These are phyloP conservation scores for Leptobrachium leishanense DNA, from an alignment of 2,113 vertebrate genomes.

Conservation along the genomic window DNA sequence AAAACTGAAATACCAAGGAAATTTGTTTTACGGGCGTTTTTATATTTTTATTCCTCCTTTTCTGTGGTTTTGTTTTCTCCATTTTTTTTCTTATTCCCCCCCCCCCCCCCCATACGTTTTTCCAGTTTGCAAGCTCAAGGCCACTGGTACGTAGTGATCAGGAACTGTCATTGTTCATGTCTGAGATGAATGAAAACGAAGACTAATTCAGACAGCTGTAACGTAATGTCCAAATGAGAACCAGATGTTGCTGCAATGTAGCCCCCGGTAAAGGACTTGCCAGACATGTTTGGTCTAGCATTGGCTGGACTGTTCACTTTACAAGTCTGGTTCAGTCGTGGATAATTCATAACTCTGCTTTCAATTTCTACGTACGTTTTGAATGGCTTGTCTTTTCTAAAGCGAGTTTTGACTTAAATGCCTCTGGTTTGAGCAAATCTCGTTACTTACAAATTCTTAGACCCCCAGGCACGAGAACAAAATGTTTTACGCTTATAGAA, in stretches of 20 bases:
- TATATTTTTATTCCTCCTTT: too few relatives aligned
- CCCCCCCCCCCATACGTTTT: too few relatives aligned
- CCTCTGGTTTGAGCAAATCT: too few relatives aligned
- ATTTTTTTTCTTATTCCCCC: too few relatives aligned
- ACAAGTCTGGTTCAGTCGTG: slow-evolving; percentile 2
- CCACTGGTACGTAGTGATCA: background rate
- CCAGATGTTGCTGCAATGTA: slow-evolving; percentile 12
- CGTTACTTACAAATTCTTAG: too few relatives aligned
- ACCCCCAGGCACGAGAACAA: too few relatives aligned
- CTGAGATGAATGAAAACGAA: background rate
- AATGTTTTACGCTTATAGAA: too few relatives aligned
- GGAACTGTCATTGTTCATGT: background rate
- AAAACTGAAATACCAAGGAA: too few relatives aligned
- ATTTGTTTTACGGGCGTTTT: too few relatives aligned
- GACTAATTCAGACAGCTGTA: background rate
- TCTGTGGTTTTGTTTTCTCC: too few relatives aligned
- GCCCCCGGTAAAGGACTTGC: background rate
- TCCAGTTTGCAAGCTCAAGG: background rate
- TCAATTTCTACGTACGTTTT: background rate
- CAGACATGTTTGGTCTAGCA: slow-evolving; percentile 25
- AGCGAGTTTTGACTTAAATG: too few relatives aligned
- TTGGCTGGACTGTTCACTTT: background rate
- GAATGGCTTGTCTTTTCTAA: background rate
- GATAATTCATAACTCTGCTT: background rate
- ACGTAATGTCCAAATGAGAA: slow-evolving; percentile 1